phyloP scores from a whole-genome alignment of 2,797 vertebrate genomes.

The Falco concolor region DNA sequence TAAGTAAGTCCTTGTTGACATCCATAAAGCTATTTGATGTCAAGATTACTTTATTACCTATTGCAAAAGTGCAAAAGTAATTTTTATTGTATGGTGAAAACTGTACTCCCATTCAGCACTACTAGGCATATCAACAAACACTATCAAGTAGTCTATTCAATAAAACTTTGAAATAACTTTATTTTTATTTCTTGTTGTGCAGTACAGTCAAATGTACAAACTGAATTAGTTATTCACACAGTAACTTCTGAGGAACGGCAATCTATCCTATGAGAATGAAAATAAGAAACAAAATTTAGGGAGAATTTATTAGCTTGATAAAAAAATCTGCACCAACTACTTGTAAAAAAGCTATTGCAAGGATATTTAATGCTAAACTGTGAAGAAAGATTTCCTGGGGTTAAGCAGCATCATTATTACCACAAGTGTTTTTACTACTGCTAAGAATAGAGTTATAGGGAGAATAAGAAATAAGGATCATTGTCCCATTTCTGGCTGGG shows the following conservation, averaged over 20 bases:
- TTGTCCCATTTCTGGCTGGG: too few species aligned
- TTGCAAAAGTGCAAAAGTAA: not conserved
- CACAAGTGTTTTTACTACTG: not conserved
- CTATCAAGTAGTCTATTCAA: not conserved
- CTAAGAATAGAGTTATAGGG: not conserved
- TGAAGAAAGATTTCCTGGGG: not conserved
- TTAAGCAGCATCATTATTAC: not conserved
- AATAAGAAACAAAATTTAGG: not conserved
- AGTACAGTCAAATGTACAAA: not conserved
- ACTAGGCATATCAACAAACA: not conserved
- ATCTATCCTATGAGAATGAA: not conserved
- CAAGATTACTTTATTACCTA: not conserved
- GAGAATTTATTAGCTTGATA: not conserved
- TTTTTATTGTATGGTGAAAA: not conserved
- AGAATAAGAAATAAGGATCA: not conserved
- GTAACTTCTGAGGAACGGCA: not conserved
- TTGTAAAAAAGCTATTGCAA: not conserved
- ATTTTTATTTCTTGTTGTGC: not conserved
- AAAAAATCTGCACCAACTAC: not conserved
- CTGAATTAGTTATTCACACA: not conserved
- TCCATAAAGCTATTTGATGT: not conserved
- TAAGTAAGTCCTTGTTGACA: not conserved
- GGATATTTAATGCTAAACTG: not conserved
- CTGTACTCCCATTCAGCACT: not conserved
- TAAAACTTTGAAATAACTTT: not conserved